These are phyloP conservation scores for Urocitellus parryii DNA, from an alignment of 2,113 vertebrate genomes.

Conservation along the genomic window DNA sequence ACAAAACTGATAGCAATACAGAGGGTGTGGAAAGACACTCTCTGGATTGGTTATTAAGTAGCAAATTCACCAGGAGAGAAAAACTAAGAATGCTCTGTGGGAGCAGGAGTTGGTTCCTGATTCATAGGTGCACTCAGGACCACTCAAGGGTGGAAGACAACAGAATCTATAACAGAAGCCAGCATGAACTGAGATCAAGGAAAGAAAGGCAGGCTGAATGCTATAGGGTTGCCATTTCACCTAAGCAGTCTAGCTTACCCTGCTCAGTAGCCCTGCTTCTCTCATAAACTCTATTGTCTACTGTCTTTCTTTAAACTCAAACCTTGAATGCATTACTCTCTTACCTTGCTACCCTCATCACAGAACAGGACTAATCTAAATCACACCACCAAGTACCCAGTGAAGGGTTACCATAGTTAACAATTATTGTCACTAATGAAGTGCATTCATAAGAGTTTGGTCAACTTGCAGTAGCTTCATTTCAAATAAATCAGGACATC, in stretches of 20 bases:
- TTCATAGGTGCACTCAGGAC: constrained; percentile 68
- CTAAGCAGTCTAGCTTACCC: neutral
- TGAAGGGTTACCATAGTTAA: constrained; percentile 50
- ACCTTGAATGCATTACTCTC: constrained; percentile 27
- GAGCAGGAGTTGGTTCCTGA: constrained; percentile 52
- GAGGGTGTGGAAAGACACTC: constrained; percentile 29
- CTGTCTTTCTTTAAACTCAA: constrained; percentile 34
- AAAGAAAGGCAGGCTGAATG: neutral
- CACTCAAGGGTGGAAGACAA: constrained; percentile 56
- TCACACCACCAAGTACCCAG: neutral
- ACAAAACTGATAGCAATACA: neutral
- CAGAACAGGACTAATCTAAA: constrained; percentile 50
- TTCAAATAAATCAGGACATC: constrained; percentile 47
- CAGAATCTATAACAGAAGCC: constrained; percentile 50
- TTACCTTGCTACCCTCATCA: neutral
- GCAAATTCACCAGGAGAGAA: constrained; percentile 48
- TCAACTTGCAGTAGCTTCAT: neutral
- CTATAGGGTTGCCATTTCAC: neutral
- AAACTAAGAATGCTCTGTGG: constrained; percentile 49
- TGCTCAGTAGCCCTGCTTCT: neutral
- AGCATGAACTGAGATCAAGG: neutral
- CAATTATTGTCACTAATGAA: constrained; percentile 46
- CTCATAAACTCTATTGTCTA: neutral
- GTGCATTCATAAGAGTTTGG: neutral
- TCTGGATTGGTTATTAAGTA: constrained; percentile 48